Evolutionary conservation across 1,140 invertebrate species (phyloP).

Genomic region (Pectinophora gossypiella): DNA sequence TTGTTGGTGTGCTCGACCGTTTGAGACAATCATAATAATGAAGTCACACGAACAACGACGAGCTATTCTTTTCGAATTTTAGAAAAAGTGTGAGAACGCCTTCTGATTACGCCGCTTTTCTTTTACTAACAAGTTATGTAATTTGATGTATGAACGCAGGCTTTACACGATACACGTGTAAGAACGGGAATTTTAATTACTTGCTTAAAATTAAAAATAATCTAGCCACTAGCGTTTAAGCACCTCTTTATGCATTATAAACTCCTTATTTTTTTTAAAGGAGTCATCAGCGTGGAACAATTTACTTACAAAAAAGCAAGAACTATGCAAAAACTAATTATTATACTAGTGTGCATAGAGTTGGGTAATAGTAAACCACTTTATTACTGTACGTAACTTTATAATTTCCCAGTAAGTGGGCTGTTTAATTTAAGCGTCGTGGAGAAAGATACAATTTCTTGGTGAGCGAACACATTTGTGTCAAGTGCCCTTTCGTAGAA

Average conservation of each 20-base stretch:
- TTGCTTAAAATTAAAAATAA: no score
- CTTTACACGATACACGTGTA: no score
- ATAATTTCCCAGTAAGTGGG: no score
- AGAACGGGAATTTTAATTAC: no score
- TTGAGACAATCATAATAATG: neutral
- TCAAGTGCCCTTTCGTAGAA: no score
- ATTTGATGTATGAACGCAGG: neutral
- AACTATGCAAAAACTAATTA: neutral
- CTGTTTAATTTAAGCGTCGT: no score
- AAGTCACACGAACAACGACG: neutral
- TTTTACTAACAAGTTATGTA: neutral
- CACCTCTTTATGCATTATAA: no score
- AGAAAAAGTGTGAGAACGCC: constrained; percentile 2
- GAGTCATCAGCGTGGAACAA: neutral
- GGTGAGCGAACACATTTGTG: no score
- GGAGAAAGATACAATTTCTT: no score
- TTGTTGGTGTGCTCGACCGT: neutral
- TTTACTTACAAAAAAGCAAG: neutral
- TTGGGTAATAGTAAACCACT: no score
- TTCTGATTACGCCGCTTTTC: neutral
- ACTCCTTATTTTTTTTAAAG: neutral
- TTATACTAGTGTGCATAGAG: neutral
- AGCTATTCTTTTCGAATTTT: neutral
- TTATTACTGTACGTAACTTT: neutral
- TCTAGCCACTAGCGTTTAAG: no score